phyloP scores from a whole-genome alignment of 2,888 invertebrate species.

The Hemicrepidius hirtus region DNA sequence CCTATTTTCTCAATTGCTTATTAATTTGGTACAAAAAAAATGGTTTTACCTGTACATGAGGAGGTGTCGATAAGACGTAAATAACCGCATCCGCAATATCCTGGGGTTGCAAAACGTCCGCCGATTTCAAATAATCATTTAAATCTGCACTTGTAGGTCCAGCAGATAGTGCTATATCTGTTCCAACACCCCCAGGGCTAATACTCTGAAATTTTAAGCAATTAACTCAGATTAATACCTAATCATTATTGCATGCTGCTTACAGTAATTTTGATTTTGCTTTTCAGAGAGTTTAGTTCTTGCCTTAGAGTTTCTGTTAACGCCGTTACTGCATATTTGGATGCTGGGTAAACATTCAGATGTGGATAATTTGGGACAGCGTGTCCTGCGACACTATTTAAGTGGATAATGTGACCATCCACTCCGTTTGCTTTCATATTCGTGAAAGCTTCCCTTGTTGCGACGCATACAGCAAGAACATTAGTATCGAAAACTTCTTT shows the following conservation, averaged over 20 bases:
- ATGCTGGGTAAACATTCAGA: conserved; percentile 62
- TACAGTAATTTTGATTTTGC: conserved; percentile 47
- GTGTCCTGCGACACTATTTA: conserved; percentile 61
- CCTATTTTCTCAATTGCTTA: too few species aligned
- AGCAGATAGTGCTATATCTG: conserved; percentile 35
- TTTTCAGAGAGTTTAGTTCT: conserved; percentile 26
- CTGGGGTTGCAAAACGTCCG: conserved; percentile 28
- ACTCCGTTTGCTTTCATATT: conserved; percentile 56
- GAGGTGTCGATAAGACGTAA: conserved; percentile 45
- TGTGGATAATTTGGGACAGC: conserved; percentile 58
- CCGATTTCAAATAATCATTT: conserved; percentile 10
- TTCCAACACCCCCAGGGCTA: conserved; percentile 39
- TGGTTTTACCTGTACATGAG: conserved; percentile 49
- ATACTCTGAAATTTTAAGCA: conserved; percentile 32
- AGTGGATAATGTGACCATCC: conserved; percentile 61
- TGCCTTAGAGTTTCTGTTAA: conserved; percentile 66
- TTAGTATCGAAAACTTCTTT: conserved; percentile 58
- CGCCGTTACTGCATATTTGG: conserved; percentile 67
- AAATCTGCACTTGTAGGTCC: background rate
- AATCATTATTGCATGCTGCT: background rate
- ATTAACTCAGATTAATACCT: background rate
- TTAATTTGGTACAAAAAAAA: too few species aligned
- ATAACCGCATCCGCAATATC: conserved; percentile 47
- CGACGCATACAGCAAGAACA: conserved; percentile 59
- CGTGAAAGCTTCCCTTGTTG: conserved; percentile 59